Conservation (phyloP, 2,113 vertebrate species). For the Urocolius indicus region DNA sequence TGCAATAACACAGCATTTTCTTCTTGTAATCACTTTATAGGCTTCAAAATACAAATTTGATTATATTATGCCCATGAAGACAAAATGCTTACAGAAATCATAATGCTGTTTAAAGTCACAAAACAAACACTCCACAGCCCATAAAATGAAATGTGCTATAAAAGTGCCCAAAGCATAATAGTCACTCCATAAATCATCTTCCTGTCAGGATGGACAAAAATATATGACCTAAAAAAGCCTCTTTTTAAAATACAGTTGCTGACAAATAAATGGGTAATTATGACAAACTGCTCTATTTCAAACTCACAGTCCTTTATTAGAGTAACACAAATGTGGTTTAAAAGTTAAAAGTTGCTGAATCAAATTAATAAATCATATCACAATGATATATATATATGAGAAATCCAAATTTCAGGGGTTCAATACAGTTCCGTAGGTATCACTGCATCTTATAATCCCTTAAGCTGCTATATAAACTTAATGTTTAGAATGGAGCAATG, state of each 20-base stretch:
- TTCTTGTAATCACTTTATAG: constrained; percentile 67
- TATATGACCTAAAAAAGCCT: background rate
- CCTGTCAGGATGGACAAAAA: background rate
- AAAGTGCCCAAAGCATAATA: background rate
- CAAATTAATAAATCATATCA: background rate
- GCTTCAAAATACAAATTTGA: constrained; percentile 69
- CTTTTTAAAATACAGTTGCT: background rate
- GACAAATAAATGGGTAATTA: background rate
- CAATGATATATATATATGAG: background rate
- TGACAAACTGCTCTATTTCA: background rate
- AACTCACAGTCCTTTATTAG: background rate
- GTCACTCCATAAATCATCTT: constrained; percentile 18
- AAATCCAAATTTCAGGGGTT: background rate
- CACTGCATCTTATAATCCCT: background rate
- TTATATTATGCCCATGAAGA: constrained; percentile 66
- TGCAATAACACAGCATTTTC: constrained; percentile 65
- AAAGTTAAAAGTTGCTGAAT: background rate
- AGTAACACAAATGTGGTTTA: background rate
- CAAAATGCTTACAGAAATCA: constrained; percentile 72
- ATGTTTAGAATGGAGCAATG: background rate
- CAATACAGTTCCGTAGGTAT: background rate
- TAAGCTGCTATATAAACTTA: background rate
- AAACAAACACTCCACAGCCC: constrained; percentile 39
- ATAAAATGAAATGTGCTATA: constrained; percentile 34
- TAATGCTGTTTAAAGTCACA: constrained; percentile 66